Percentiles rank a stretch among this genome's conserved stretches.
These are phyloP conservation scores for Drosophila birchii DNA, from an alignment of 2,888 invertebrate genomes.

Conservation along the genomic window DNA sequence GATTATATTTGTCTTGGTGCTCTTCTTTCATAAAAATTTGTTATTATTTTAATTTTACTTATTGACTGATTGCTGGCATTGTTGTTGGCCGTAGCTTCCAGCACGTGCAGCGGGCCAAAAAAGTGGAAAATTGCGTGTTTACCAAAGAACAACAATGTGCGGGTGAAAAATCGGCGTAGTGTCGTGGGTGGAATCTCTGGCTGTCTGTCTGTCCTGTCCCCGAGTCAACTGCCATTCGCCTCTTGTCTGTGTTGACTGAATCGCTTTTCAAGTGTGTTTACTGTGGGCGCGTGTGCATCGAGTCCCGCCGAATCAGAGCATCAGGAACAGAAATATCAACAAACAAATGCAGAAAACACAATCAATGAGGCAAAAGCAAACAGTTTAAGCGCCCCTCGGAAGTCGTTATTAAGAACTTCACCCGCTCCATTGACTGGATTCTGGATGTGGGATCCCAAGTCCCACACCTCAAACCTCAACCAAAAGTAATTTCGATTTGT, in stretches of 20 bases:
- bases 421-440: conserved; percentile 15
- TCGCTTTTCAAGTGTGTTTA: conserved; percentile 63
- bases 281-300: conserved; percentile 69
- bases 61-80: conserved; percentile 60
- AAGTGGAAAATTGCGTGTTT: conserved; percentile 73
- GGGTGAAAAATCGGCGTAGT: conserved; percentile 15
- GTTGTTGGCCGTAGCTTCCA: conserved; percentile 34
- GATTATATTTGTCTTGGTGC: conserved; percentile 46
- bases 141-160: conserved; percentile 56
- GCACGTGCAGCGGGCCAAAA: conserved; percentile 68
- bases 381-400: conserved; percentile 77
- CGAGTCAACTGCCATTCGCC: conserved; percentile 18
- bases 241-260: conserved; percentile 38
- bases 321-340: conserved; percentile 27
- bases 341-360: conserved; percentile 51
- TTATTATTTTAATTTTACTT: conserved; percentile 76
- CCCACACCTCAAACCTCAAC: conserved; percentile 6
- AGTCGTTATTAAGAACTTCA: conserved; percentile 44
- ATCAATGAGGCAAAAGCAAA: conserved; percentile 73
- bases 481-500: conserved; percentile 27
- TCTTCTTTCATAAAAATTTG: conserved; percentile 57
- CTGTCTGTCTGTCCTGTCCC: background rate
- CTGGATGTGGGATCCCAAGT: background rate
- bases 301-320: conserved; percentile 5
- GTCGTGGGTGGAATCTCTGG: conserved; percentile 16